These are phyloP conservation scores for Noctilio leporinus DNA, from an alignment of 2,113 vertebrate species.

Conservation along the genomic window DNA sequence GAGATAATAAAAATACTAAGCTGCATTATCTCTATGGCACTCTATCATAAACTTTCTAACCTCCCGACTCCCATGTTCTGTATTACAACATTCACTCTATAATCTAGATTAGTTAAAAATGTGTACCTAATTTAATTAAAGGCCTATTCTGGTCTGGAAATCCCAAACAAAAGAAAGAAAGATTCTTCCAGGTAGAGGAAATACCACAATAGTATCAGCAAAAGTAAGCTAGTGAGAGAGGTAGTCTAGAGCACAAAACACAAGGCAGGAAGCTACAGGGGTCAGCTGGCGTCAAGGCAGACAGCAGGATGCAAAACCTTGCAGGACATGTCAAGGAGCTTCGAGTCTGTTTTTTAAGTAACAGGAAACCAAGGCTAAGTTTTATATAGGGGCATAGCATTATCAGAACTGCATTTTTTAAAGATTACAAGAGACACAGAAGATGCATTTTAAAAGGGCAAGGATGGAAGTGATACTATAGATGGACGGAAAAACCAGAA, in stretches of 20 bases:
- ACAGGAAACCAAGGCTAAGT: background rate
- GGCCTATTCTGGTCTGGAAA: background rate
- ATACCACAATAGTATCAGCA: background rate
- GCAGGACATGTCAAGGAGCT: background rate
- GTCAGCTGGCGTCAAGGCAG: background rate
- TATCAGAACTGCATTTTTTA: background rate
- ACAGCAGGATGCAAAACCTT: background rate
- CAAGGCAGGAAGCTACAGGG: background rate
- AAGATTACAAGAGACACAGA: background rate
- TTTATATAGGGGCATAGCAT: background rate
- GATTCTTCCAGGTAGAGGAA: background rate
- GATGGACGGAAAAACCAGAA: background rate
- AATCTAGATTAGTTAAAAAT: constrained; percentile 2
- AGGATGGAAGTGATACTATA: background rate
- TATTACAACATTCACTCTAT: background rate
- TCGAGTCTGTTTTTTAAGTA: background rate
- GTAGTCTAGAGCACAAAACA: background rate
- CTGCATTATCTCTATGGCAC: background rate
- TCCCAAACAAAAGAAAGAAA: background rate
- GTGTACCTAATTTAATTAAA: background rate
- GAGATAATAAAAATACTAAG: background rate
- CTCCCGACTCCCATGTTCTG: background rate
- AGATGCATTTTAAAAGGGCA: background rate
- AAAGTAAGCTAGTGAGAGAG: background rate
- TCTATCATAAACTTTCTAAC: background rate